A percentile compares a stretch with the other conserved stretches of the same genome.
Conservation (phyloP, 2,797 vertebrate genomes). For the Micrastur ruficollis region DNA sequence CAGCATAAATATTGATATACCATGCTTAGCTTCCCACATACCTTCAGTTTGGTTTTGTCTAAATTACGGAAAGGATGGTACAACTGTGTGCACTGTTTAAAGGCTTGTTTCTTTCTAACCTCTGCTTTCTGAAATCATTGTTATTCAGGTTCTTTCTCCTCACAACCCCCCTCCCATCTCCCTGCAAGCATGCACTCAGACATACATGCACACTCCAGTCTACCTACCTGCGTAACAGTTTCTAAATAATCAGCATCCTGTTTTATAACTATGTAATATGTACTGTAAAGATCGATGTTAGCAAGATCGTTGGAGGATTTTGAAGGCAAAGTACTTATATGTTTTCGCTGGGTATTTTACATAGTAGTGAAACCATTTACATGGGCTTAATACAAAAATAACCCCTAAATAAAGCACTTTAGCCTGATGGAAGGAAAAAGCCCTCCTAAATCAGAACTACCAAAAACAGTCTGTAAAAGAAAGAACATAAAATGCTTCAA, state of each 20-base stretch:
- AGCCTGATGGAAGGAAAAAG: background rate
- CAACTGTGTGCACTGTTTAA: background rate
- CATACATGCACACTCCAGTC: background rate
- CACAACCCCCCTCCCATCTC: background rate
- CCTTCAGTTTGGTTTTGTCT: constrained; percentile 29
- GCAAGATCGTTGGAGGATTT: background rate
- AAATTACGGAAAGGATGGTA: constrained; percentile 19
- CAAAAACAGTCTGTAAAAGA: background rate
- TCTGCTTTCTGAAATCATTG: constrained; percentile 27
- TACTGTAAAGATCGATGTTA: background rate
- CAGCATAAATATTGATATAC: constrained; percentile 38
- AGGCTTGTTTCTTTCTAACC: background rate
- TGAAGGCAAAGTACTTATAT: background rate
- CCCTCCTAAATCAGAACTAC: background rate
- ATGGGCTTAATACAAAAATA: background rate
- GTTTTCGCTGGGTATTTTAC: background rate
- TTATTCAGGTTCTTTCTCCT: background rate
- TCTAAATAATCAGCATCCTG: background rate
- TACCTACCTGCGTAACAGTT: background rate
- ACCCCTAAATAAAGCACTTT: background rate
- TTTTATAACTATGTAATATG: background rate
- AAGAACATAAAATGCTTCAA: background rate
- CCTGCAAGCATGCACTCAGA: background rate
- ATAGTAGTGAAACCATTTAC: background rate
- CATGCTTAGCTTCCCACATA: constrained; percentile 17